Percentiles rank a stretch among this genome's conserved stretches.
phyloP scores from a whole-genome alignment of 2,113 vertebrate genomes.

The Noturus placidus region DNA sequence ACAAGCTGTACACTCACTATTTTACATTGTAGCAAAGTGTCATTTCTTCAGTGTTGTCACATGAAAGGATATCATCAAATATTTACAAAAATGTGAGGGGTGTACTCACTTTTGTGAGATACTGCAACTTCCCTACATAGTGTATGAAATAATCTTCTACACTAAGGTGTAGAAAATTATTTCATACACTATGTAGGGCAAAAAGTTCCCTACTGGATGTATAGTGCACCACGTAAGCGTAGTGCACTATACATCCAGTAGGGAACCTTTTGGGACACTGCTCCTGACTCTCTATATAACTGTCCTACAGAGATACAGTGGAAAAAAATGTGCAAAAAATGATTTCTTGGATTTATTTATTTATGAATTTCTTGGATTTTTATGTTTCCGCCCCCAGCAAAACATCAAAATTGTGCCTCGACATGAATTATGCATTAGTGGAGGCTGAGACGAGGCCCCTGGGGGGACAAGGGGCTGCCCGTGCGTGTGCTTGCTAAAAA shows the following conservation, averaged over 20 bases:
- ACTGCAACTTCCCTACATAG: not conserved
- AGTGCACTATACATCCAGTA: not conserved
- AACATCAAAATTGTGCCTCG: slow-evolving; percentile 29
- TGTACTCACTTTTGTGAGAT: too few species aligned
- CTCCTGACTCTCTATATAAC: not conserved
- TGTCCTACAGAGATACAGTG: not conserved
- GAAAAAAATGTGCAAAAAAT: not conserved
- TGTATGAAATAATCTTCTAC: not conserved
- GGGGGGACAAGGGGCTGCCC: slow-evolving; percentile 13
- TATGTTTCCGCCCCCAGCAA: slow-evolving; percentile 18
- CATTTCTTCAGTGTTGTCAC: too few species aligned
- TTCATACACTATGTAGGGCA: too few species aligned
- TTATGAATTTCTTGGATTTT: slow-evolving; percentile 32
- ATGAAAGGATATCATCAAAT: too few species aligned
- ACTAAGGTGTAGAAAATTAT: too few species aligned
- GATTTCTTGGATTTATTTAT: slow-evolving; percentile 28
- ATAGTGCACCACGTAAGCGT: too few species aligned
- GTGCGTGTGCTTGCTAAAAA: slow-evolving; percentile 15
- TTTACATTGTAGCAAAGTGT: too few species aligned
- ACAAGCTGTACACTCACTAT: too few species aligned
- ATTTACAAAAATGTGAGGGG: too few species aligned
- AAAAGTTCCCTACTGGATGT: too few species aligned
- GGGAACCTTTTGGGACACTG: not conserved
- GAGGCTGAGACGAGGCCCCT: slow-evolving; percentile 31
- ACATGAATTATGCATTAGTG: slow-evolving; percentile 24